A percentile compares a stretch with the other conserved stretches of the same genome.
phyloP scores from a whole-genome alignment of 64 coral and sea anemone genomes.

The Astreopora myriophthalma region DNA sequence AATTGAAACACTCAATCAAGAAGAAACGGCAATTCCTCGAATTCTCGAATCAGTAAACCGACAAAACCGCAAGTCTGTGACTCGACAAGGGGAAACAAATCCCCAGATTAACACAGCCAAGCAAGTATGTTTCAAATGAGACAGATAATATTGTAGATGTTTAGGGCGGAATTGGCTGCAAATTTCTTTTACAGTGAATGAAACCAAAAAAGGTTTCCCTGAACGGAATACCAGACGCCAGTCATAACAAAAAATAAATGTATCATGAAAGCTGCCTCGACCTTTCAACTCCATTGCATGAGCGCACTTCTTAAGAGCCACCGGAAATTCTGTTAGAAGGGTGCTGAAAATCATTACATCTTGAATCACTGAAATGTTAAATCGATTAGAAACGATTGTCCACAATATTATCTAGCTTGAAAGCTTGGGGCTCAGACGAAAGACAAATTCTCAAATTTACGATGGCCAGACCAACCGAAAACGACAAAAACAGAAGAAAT shows the following conservation, averaged over 20 bases:
- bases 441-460: not conserved
- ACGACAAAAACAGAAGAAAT: not conserved
- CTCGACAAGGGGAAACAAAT: not conserved
- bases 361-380: constrained; percentile 1
- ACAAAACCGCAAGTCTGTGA: not conserved
- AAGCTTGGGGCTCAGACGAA: too few species aligned
- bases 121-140: not conserved
- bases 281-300: not conserved
- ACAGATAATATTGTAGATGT: not conserved
- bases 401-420: not conserved
- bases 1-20: not conserved
- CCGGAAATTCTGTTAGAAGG: not conserved
- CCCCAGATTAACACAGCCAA: not conserved
- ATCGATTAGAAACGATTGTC: not conserved
- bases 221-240: not conserved
- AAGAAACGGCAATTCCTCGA: not conserved
- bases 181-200: not conserved
- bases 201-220: not conserved
- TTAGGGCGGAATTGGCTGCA: not conserved
- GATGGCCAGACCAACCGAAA: not conserved
- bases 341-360: not conserved
- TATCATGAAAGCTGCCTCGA: not conserved
- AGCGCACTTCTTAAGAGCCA: not conserved
- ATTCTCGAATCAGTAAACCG: not conserved
- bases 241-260: constrained; percentile 29